Percentiles rank a stretch among this genome's conserved stretches.
phyloP scores from a whole-genome alignment of 2,888 invertebrate species.

The Diadromus collaris region DNA sequence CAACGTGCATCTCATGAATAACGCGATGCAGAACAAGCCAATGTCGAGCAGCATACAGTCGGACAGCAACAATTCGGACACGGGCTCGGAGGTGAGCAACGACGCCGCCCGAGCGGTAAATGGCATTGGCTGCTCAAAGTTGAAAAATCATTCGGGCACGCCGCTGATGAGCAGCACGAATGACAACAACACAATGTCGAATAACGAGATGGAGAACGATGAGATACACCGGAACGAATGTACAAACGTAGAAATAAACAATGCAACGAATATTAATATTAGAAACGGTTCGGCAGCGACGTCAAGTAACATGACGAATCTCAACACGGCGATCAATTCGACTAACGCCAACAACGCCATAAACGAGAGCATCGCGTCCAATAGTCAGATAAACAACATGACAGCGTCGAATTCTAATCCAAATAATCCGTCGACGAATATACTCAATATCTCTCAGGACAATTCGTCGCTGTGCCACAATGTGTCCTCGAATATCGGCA shows the following conservation, averaged over 20 bases:
- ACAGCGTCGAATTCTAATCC: constrained; percentile 64
- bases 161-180: constrained; percentile 58
- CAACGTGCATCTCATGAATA: constrained; percentile 66
- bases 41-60: constrained; percentile 69
- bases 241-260: constrained; percentile 79
- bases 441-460: constrained; percentile 66
- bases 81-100: constrained; percentile 70
- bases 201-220: constrained; percentile 67
- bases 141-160: constrained; percentile 51
- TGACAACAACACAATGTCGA: constrained; percentile 65
- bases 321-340: constrained; percentile 76
- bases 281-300: constrained; percentile 74
- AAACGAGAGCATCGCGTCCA: constrained; percentile 78
- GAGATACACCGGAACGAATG: constrained; percentile 72
- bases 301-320: constrained; percentile 73
- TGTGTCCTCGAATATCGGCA: constrained; percentile 61
- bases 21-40: constrained; percentile 63
- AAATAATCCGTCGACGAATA: constrained; percentile 65
- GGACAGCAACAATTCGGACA: constrained; percentile 73
- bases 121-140: constrained; percentile 44
- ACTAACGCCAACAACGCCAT: constrained; percentile 78
- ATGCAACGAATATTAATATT: constrained; percentile 79
- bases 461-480: constrained; percentile 66
- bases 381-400: constrained; percentile 72
- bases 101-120: constrained; percentile 55